phyloP scores from a whole-genome alignment of 2,888 invertebrate genomes.

The Nomada ferruginata region DNA sequence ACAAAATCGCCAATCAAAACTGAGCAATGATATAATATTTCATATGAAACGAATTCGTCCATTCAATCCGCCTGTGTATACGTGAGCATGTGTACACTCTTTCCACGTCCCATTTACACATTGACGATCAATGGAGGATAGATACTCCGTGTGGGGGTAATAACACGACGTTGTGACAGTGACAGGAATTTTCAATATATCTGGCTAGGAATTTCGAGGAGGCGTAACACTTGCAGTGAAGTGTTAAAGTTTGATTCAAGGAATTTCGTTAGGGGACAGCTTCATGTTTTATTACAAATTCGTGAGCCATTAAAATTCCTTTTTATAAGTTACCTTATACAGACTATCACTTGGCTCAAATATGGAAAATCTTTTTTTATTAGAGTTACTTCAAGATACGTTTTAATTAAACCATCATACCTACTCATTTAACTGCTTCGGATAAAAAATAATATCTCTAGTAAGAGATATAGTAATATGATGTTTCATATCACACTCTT shows the following conservation, averaged over 20 bases:
- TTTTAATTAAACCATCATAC: too few species aligned
- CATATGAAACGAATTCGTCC: neutral
- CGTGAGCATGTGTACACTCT: neutral
- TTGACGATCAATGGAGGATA: neutral
- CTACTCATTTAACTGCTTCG: too few species aligned
- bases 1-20: too few species aligned
- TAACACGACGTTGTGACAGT: neutral
- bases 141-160: neutral
- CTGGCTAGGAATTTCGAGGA: slow-evolving; percentile 1
- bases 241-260: neutral
- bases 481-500: too few species aligned
- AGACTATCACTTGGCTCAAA: too few species aligned
- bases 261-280: neutral
- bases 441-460: too few species aligned
- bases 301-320: neutral
- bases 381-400: too few species aligned
- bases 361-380: too few species aligned
- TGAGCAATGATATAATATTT: neutral
- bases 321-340: neutral
- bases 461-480: too few species aligned
- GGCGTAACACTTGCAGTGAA: neutral
- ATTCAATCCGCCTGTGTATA: neutral
- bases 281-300: neutral
- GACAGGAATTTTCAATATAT: slow-evolving; percentile 45
- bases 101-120: neutral